phyloP scores from a whole-genome alignment of 2,113 vertebrate species.

The Gallinago jamesoni region DNA sequence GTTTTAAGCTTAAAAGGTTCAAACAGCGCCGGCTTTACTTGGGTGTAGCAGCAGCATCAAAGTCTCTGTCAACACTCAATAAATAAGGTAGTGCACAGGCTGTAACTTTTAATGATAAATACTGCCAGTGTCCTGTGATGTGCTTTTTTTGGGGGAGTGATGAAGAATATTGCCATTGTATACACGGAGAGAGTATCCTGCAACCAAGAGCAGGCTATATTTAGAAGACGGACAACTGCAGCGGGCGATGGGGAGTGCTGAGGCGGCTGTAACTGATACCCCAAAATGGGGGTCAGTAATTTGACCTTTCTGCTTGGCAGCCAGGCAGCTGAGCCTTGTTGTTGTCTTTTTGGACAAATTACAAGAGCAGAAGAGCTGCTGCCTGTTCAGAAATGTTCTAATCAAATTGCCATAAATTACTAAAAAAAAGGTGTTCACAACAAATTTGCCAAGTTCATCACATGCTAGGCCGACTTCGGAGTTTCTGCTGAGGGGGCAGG shows the following conservation, averaged over 20 bases:
- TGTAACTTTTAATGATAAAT: slow-evolving; percentile 13
- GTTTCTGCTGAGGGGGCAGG: neutral
- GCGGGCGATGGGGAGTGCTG: slow-evolving; percentile 54
- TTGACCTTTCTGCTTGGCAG: slow-evolving; percentile 66
- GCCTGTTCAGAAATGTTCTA: slow-evolving; percentile 15
- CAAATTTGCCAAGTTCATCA: neutral
- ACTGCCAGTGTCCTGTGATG: neutral
- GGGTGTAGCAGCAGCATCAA: neutral
- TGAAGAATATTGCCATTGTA: neutral
- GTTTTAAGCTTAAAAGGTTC: neutral
- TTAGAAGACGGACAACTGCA: slow-evolving; percentile 56
- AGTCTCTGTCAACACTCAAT: neutral
- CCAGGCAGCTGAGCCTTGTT: slow-evolving; percentile 65
- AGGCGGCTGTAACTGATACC: slow-evolving; percentile 72
- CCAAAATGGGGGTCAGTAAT: slow-evolving; percentile 65
- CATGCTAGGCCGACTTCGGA: neutral
- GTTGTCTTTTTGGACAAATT: slow-evolving; percentile 53
- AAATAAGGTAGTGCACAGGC: neutral
- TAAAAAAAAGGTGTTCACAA: neutral
- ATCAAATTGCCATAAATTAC: slow-evolving; percentile 1
- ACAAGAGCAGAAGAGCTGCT: slow-evolving; percentile 47
- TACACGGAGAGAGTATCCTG: slow-evolving; percentile 8
- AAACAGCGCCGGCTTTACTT: neutral
- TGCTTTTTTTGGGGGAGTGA: neutral
- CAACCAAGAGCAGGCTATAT: slow-evolving; percentile 51